Conservation (phyloP, 1,140 invertebrate genomes). For the Aculops lycopersici region DNA sequence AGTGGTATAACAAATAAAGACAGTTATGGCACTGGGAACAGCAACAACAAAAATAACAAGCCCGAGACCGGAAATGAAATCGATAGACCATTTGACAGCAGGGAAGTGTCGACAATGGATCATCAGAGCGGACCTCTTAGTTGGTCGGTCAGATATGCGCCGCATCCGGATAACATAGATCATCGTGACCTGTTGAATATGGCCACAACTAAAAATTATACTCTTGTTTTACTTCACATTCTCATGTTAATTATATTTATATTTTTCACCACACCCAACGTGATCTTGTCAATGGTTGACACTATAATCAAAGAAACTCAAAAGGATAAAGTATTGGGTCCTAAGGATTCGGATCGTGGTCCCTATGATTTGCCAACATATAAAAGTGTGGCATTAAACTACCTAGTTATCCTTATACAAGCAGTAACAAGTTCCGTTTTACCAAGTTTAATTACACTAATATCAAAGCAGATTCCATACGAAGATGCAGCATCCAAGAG, state of each 20-base stretch:
- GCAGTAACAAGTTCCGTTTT: constrained; percentile 42
- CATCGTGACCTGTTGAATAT: constrained; percentile 19
- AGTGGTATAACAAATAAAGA: background rate
- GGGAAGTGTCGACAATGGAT: background rate
- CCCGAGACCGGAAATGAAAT: no score
- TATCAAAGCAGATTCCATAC: constrained; percentile 56
- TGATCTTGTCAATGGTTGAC: constrained; percentile 42
- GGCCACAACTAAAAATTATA: constrained; percentile 20
- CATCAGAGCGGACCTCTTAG: constrained; percentile 16
- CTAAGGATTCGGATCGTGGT: no score
- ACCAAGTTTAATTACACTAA: constrained; percentile 59
- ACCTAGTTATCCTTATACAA: constrained; percentile 34
- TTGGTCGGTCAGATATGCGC: constrained; percentile 56
- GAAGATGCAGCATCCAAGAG: constrained; percentile 71
- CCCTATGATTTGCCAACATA: no score
- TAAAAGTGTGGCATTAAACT: constrained; percentile 7
- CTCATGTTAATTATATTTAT: constrained; percentile 47
- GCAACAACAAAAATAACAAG: background rate
- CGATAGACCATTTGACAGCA: no score
- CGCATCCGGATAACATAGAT: constrained; percentile 63
- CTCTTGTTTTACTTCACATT: constrained; percentile 45
- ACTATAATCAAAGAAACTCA: constrained; percentile 16
- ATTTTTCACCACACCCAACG: constrained; percentile 72
- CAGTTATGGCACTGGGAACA: background rate
- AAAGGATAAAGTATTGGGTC: no score